Conservation (phyloP, 2,113 vertebrate species). For the Pomatostomus ruficeps region DNA sequence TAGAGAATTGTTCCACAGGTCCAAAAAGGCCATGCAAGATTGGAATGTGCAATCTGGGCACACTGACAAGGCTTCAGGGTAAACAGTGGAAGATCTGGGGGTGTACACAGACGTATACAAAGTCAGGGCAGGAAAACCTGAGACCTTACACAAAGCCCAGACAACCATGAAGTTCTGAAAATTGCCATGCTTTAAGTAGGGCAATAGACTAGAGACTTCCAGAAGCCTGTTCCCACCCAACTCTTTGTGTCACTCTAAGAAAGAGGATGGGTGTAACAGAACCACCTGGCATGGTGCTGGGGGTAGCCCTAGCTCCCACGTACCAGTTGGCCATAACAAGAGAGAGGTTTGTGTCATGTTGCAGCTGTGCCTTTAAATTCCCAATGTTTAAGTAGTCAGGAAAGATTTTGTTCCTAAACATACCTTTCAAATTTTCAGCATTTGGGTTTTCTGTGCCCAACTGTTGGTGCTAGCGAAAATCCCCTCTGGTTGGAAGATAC, state of each 20-base stretch:
- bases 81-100: background rate
- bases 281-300: background rate
- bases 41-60: background rate
- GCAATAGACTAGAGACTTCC: background rate
- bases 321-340: background rate
- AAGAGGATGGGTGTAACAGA: background rate
- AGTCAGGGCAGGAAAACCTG: background rate
- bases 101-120: background rate
- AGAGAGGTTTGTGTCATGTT: background rate
- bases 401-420: background rate
- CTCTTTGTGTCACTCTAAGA: background rate
- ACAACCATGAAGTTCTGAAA: background rate
- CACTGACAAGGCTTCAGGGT: background rate
- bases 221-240: background rate
- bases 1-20: background rate
- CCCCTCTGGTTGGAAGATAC: background rate
- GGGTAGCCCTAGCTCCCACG: background rate
- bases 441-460: background rate
- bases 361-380: background rate
- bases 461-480: background rate
- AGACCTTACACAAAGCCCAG: background rate
- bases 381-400: background rate
- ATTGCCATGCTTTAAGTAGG: background rate
- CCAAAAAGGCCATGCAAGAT: background rate
- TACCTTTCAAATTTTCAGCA: background rate